Percentiles rank a stretch among this genome's conserved stretches.
phyloP scores from a whole-genome alignment of 2,888 invertebrate genomes.

The Leptopterna dolabrata region DNA sequence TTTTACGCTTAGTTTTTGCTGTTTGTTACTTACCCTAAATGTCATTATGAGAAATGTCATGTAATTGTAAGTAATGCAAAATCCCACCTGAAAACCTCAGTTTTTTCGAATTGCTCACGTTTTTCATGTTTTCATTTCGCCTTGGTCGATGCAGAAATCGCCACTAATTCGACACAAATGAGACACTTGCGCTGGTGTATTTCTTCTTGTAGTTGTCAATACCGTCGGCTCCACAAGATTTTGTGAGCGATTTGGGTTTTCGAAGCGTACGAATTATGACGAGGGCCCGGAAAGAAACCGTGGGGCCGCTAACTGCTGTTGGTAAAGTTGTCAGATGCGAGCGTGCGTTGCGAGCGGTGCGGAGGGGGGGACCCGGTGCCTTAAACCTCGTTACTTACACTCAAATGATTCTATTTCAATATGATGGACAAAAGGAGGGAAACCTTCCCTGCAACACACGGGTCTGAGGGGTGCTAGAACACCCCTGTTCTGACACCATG shows the following conservation, averaged over 20 bases:
- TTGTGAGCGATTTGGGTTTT: background rate
- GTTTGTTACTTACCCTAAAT: no score
- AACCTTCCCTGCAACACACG: constrained; percentile 27
- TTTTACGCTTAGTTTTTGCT: no score
- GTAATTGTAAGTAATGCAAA: no score
- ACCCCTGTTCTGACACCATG: constrained; percentile 18
- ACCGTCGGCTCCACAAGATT: no score
- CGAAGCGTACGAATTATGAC: background rate
- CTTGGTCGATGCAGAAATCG: no score
- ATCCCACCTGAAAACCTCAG: no score
- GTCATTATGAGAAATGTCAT: no score
- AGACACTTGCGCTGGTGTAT: no score
- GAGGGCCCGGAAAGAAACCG: background rate
- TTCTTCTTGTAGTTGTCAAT: no score
- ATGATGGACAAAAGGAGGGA: constrained; percentile 62
- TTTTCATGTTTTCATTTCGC: no score
- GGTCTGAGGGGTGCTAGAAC: background rate
- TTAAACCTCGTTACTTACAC: constrained; percentile 78
- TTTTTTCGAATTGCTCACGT: no score
- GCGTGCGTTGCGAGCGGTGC: constrained; percentile 10
- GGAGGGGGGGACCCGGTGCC: constrained; percentile 57
- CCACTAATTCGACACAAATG: no score
- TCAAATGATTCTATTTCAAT: constrained; percentile 79
- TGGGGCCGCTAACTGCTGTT: constrained; percentile 31
- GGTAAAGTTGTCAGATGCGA: constrained; percentile 47